Evolutionary conservation across 2,888 invertebrate genomes (phyloP).

Genomic region (Dicranocentrus wangi): DNA sequence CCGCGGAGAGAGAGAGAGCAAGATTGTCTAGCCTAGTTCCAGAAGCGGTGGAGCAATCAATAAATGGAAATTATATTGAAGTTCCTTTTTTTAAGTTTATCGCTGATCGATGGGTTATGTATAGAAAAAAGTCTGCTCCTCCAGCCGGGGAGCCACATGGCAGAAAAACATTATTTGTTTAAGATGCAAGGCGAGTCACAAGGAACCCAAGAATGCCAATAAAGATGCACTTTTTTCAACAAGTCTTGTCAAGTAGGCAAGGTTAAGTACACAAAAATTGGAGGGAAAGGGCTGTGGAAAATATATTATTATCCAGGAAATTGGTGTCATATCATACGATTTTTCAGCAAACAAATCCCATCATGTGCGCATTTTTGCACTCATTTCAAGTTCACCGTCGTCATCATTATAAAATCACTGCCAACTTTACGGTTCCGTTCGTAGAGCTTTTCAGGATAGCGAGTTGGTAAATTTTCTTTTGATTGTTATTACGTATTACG

Average conservation of each 20-base stretch:
- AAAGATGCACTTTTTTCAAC: constrained; percentile 3
- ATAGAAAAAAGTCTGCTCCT: not conserved
- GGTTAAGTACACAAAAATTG: constrained; percentile 53
- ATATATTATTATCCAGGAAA: no score
- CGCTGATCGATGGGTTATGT: constrained; percentile 48
- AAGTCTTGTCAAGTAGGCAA: not conserved
- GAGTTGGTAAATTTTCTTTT: constrained; percentile 22
- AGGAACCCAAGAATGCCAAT: not conserved
- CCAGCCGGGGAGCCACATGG: not conserved
- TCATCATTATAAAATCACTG: constrained; percentile 19
- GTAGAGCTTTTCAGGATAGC: not conserved
- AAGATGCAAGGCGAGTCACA: constrained; percentile 15
- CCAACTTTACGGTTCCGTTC: not conserved
- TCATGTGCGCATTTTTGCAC: constrained; percentile 18
- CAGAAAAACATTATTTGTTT: constrained; percentile 46
- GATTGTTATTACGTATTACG: constrained; percentile 2
- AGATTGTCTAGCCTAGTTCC: constrained; percentile 41
- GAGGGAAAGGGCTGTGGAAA: no score
- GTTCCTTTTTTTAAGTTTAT: constrained; percentile 52
- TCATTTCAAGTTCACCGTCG: constrained; percentile 46
- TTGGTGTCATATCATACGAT: no score
- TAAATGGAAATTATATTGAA: constrained; percentile 64
- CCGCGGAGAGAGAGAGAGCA: not conserved
- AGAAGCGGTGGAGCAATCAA: constrained; percentile 51
- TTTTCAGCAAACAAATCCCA: no score